phyloP scores from a whole-genome alignment of 2,888 invertebrate species.

The Dicyrtoma fusca region DNA sequence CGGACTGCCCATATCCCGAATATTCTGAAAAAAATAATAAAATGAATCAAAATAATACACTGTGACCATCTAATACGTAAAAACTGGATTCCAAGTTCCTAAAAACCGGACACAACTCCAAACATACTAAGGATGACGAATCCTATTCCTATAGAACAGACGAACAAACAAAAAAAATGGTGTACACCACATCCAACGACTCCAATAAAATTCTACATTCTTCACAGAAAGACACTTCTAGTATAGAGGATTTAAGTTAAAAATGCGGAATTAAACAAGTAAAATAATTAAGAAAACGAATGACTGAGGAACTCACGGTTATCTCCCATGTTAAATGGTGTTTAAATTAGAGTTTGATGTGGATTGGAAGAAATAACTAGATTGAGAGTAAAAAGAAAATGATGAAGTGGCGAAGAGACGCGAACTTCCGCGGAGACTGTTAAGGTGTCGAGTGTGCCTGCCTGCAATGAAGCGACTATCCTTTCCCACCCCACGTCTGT shows the following conservation, averaged over 20 bases:
- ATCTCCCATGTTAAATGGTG: constrained; percentile 20
- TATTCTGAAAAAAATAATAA: constrained; percentile 11
- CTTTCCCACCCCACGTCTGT: no score
- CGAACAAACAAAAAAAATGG: constrained; percentile 2
- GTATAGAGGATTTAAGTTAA: not conserved
- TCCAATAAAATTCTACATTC: no score
- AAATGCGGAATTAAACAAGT: not conserved
- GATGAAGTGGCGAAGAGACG: no score
- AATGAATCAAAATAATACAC: not conserved
- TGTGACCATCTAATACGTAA: not conserved
- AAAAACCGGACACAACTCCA: no score
- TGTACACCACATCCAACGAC: not conserved
- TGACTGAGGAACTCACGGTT: constrained; percentile 16
- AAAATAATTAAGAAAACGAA: not conserved
- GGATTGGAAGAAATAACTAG: no score
- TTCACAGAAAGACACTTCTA: not conserved
- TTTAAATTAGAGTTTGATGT: no score
- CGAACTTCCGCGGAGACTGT: no score
- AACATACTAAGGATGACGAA: no score
- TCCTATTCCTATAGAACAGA: not conserved
- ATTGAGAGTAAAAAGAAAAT: no score
- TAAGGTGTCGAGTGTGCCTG: no score
- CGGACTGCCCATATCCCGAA: not conserved
- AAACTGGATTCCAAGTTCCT: not conserved
- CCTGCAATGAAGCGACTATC: no score